Conservation (phyloP, 2,113 vertebrate genomes). For the Melanotaenia duboulayi region DNA sequence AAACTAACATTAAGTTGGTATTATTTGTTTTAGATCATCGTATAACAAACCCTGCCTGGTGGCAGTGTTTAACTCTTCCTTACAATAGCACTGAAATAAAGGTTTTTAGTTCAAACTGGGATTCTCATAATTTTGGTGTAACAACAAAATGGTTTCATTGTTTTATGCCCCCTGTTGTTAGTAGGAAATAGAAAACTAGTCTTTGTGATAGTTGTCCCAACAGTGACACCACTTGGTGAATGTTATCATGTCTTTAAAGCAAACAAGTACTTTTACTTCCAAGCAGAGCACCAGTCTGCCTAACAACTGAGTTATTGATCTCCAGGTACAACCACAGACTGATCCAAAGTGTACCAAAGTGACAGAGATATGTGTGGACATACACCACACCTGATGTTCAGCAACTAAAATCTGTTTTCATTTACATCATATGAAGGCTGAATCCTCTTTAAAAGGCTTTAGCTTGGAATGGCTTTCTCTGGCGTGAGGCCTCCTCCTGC, state of each 20-base stretch:
- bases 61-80: too few species aligned
- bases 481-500: constrained; percentile 31
- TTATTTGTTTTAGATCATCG: too few species aligned
- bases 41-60: too few species aligned
- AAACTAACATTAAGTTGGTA: too few species aligned
- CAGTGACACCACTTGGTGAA: neutral
- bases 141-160: neutral
- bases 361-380: constrained; percentile 52
- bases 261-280: neutral
- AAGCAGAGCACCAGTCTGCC: constrained; percentile 30
- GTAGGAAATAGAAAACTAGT: neutral
- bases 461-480: constrained; percentile 31
- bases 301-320: constrained; percentile 55
- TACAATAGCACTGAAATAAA: neutral
- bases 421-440: constrained; percentile 32
- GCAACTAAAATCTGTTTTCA: constrained; percentile 39
- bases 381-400: constrained; percentile 27
- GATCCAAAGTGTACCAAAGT: constrained; percentile 33
- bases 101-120: neutral
- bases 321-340: constrained; percentile 48
- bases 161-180: neutral
- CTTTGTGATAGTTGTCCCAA: neutral
- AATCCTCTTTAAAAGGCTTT: constrained; percentile 13
- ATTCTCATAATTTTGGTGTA: neutral
- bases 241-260: neutral